Evolutionary conservation across 1,140 invertebrate genomes (phyloP).

Genomic region (Cataglyphis hispanica): DNA sequence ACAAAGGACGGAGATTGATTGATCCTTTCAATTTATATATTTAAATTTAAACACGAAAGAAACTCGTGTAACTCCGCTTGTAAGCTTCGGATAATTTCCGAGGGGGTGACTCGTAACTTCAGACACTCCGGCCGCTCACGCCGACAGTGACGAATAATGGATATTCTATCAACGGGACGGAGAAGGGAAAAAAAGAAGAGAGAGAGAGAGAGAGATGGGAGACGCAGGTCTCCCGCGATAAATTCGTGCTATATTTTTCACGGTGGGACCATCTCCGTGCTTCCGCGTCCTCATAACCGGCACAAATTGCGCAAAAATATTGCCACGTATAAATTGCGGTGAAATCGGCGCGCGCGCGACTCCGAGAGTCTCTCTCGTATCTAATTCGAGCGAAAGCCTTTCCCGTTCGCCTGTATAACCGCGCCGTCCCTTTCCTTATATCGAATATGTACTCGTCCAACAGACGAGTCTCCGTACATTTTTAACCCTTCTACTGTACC

Average conservation of each 20-base stretch:
- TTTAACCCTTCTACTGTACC: constrained; percentile 50
- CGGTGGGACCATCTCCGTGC: constrained; percentile 67
- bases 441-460: constrained; percentile 35
- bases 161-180: constrained; percentile 65
- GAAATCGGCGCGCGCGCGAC: constrained; percentile 69
- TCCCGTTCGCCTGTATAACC: constrained; percentile 52
- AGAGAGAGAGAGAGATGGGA: constrained; percentile 18
- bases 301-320: constrained; percentile 81
- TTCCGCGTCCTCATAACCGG: constrained; percentile 77
- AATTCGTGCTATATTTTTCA: constrained; percentile 79
- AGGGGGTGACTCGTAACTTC: constrained; percentile 58
- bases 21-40: background rate
- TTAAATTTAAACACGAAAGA: background rate
- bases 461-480: constrained; percentile 50
- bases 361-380: constrained; percentile 70
- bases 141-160: constrained; percentile 77
- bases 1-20: constrained; percentile 3
- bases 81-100: constrained; percentile 41
- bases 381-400: constrained; percentile 78
- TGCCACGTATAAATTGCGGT: constrained; percentile 76
- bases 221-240: constrained; percentile 71
- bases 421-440: constrained; percentile 51
- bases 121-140: constrained; percentile 47
- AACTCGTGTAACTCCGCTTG: background rate
- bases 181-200: background rate